These are phyloP conservation scores for Drosophila yooni DNA, from an alignment of 2,888 invertebrate genomes.

Conservation along the genomic window DNA sequence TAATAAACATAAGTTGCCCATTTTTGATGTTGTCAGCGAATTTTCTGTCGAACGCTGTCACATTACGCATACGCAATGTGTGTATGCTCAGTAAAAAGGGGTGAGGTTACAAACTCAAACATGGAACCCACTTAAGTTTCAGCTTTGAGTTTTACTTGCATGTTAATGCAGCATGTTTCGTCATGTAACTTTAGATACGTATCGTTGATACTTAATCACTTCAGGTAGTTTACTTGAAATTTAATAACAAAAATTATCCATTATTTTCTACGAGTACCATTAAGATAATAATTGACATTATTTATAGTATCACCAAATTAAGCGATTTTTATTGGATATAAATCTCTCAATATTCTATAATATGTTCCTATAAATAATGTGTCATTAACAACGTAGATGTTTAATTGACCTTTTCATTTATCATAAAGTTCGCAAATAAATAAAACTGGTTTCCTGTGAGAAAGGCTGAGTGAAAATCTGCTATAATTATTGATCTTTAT, in stretches of 20 bases:
- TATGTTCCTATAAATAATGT: background rate
- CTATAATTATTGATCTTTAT: background rate
- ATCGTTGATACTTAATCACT: background rate
- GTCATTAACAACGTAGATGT: background rate
- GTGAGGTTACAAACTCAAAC: constrained; percentile 5
- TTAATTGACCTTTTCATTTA: background rate
- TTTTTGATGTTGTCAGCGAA: constrained; percentile 69
- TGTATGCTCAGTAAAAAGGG: background rate
- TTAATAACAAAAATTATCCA: background rate
- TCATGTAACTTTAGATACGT: background rate
- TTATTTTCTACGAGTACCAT: background rate
- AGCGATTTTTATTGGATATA: background rate
- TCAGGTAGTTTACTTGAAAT: background rate
- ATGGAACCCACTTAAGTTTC: constrained; percentile 5
- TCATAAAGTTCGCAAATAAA: background rate
- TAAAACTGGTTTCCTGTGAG: background rate
- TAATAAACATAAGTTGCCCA: constrained; percentile 77
- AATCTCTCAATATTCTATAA: background rate
- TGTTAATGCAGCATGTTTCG: background rate
- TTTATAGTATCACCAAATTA: background rate
- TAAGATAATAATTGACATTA: background rate
- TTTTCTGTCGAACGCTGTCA: constrained; percentile 50
- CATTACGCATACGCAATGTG: constrained; percentile 62
- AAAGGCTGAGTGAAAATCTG: background rate
- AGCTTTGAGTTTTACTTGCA: background rate